A percentile compares a stretch with the other conserved stretches of the same genome.
Conservation (phyloP, 2,797 vertebrate species). For the Melopsittacus undulatus region DNA sequence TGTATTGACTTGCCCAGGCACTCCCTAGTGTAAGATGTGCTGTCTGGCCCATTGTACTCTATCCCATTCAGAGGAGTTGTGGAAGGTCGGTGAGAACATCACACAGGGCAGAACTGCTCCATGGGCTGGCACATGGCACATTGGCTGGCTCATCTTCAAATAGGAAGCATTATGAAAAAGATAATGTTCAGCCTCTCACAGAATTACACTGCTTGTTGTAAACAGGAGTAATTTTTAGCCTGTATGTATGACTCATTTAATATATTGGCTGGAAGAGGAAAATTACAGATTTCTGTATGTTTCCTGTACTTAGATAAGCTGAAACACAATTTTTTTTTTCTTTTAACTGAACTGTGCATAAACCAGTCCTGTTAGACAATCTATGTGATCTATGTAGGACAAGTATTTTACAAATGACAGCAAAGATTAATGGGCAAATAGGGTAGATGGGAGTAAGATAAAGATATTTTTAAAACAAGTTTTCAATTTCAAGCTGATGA, state of each 20-base stretch:
- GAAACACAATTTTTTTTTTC: not conserved
- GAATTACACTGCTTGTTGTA: not conserved
- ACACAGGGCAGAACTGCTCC: not conserved
- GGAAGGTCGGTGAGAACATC: not conserved
- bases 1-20: not conserved
- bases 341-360: not conserved
- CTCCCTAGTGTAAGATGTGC: not conserved
- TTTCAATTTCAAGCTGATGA: not conserved
- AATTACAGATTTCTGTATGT: not conserved
- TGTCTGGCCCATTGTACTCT: accelerated
- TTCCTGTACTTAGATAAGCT: not conserved
- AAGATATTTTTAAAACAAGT: not conserved
- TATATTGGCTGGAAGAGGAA: not conserved
- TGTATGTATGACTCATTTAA: not conserved
- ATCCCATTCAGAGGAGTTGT: not conserved
- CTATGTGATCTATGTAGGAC: not conserved
- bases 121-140: not conserved
- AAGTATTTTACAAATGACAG: not conserved
- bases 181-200: not conserved
- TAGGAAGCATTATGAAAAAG: not conserved
- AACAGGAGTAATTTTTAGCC: not conserved
- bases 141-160: not conserved
- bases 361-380: not conserved
- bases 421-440: not conserved
- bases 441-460: not conserved